These are phyloP conservation scores for Epizoanthus stellaris DNA, from an alignment of 92 coral and sea anemone species.

Conservation along the genomic window DNA sequence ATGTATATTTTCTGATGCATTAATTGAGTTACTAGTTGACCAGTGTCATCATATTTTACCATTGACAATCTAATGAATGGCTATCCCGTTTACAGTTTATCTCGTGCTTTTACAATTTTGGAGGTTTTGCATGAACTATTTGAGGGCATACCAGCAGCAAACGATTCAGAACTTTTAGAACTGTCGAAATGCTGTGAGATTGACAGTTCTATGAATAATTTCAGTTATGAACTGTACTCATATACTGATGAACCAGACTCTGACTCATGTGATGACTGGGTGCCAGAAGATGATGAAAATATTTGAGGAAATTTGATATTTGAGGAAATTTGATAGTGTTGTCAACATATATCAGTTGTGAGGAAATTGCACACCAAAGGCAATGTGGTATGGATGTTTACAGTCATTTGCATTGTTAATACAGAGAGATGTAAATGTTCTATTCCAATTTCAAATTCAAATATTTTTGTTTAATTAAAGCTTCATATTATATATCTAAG, in stretches of 20 bases:
- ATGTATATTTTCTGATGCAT: not conserved
- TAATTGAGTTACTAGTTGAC: not conserved
- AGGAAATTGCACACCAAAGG: not conserved
- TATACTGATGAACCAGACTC: not conserved
- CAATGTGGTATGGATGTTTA: not conserved
- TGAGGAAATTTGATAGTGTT: not conserved
- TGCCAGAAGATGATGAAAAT: not conserved
- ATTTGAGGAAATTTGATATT: not conserved
- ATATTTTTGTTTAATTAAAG: too few species aligned
- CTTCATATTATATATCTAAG: too few species aligned
- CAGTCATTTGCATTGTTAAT: not conserved
- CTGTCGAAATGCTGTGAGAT: not conserved
- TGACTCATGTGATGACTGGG: conserved; percentile 2
- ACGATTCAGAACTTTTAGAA: not conserved
- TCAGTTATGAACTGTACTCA: conserved; percentile 13
- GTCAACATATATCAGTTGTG: too few species aligned
- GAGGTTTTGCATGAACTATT: conserved; percentile 1
- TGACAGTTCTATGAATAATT: not conserved
- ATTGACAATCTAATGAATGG: not conserved
- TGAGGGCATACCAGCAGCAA: not conserved
- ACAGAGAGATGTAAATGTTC: too few species aligned
- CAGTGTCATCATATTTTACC: conserved; percentile 8
- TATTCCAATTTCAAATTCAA: too few species aligned
- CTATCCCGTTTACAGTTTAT: not conserved
- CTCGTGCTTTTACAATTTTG: conserved; percentile 1